phyloP scores from a whole-genome alignment of 2,113 vertebrate genomes.

The Amblyopsis rosae region DNA sequence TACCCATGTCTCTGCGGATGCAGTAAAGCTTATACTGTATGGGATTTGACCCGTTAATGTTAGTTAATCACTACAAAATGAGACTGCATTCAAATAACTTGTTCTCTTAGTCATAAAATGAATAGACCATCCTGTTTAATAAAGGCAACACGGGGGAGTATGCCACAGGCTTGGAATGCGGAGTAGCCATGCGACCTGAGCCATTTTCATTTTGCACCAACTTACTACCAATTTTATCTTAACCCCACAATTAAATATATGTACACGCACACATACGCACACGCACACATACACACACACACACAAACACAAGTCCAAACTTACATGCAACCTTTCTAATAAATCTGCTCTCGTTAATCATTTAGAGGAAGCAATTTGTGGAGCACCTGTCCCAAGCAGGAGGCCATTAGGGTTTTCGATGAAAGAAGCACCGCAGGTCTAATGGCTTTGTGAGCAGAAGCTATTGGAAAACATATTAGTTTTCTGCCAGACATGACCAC shows the following conservation, averaged over 20 bases:
- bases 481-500: conserved; percentile 47
- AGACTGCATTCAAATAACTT: not conserved
- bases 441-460: conserved; percentile 70
- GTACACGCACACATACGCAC: conserved; percentile 1
- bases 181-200: conserved; percentile 9
- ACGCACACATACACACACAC: conserved; percentile 11
- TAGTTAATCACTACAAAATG: not conserved
- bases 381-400: conserved; percentile 73
- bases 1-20: not conserved
- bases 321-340: conserved; percentile 31
- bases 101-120: not conserved
- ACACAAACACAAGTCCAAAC: conserved; percentile 16
- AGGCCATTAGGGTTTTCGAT: conserved; percentile 70
- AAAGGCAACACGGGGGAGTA: not conserved
- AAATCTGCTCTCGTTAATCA: conserved; percentile 74
- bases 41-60: not conserved
- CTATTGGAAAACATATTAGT: conserved; percentile 75
- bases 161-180: conserved; percentile 7
- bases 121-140: too few species aligned
- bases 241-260: not conserved
- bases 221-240: not conserved
- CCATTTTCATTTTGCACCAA: not conserved
- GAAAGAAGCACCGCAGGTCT: conserved; percentile 53
- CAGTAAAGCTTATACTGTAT: not conserved
- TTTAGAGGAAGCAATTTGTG: conserved; percentile 77